Evolutionary conservation across 2,113 vertebrate species (phyloP).

Genomic region (Leptocoma aspasia): DNA sequence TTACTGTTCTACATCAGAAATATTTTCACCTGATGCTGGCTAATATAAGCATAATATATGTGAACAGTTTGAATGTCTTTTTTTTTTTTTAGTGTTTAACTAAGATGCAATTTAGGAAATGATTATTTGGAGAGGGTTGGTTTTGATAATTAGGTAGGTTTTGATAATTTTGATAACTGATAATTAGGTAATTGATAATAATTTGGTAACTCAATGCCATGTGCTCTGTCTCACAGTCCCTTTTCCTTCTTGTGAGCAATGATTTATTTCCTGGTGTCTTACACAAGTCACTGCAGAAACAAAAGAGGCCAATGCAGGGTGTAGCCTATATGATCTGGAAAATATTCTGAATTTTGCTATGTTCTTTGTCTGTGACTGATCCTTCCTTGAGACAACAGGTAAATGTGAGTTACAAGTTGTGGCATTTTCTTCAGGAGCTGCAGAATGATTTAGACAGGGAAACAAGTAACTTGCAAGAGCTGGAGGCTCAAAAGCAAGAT

Average conservation of each 20-base stretch:
- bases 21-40: not conserved
- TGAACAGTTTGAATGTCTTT: not conserved
- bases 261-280: not conserved
- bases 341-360: not conserved
- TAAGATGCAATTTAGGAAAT: not conserved
- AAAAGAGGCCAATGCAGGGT: fast-evolving
- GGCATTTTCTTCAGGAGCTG: constrained; percentile 79
- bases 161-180: too few species aligned
- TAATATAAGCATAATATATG: not conserved
- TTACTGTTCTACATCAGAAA: not conserved
- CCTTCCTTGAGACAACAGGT: not conserved
- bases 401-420: not conserved
- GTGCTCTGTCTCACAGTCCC: not conserved
- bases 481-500: constrained; percentile 95
- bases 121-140: not conserved
- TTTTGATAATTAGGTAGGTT: not conserved
- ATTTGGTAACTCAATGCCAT: fast-evolving
- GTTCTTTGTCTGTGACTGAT: not conserved
- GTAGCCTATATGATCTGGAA: not conserved
- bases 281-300: not conserved
- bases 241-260: not conserved
- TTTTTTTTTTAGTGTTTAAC: not conserved
- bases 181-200: too few species aligned
- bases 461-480: constrained; percentile 86
- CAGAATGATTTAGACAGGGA: constrained; percentile 94